phyloP scores from a whole-genome alignment of 2,797 vertebrate genomes.

The Basileuterus tristriatus region DNA sequence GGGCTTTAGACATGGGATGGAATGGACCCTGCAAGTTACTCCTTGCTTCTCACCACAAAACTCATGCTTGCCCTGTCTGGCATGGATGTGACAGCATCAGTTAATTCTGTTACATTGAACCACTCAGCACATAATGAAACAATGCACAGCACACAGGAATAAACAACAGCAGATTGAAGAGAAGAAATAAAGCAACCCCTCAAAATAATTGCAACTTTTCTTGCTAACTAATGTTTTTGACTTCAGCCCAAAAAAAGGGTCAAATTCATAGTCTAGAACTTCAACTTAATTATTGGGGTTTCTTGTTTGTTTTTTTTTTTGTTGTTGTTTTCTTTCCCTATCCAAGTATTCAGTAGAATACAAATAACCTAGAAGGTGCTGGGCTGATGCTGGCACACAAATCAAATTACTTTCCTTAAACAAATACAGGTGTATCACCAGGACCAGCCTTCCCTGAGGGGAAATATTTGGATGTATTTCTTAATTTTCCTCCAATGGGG shows the following conservation, averaged over 20 bases:
- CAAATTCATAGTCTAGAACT: not conserved
- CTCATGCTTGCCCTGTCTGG: not conserved
- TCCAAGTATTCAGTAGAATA: rapidly evolving
- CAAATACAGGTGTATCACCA: not conserved
- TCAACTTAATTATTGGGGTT: rapidly evolving
- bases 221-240: not conserved
- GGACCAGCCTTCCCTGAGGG: not conserved
- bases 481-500: not conserved
- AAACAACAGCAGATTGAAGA: not conserved
- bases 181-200: not conserved
- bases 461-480: not conserved
- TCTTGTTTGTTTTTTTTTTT: not conserved
- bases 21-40: not conserved
- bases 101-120: not conserved
- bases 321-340: not conserved
- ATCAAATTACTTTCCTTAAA: not conserved
- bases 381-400: not conserved
- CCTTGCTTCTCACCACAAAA: not conserved
- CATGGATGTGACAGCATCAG: not conserved
- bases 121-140: not conserved
- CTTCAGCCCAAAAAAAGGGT: not conserved
- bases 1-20: not conserved
- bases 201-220: not conserved
- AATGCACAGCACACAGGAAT: not conserved
- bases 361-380: not conserved